Conservation (phyloP, 2,797 vertebrate species). For the Scolopax bukidnonensis region DNA sequence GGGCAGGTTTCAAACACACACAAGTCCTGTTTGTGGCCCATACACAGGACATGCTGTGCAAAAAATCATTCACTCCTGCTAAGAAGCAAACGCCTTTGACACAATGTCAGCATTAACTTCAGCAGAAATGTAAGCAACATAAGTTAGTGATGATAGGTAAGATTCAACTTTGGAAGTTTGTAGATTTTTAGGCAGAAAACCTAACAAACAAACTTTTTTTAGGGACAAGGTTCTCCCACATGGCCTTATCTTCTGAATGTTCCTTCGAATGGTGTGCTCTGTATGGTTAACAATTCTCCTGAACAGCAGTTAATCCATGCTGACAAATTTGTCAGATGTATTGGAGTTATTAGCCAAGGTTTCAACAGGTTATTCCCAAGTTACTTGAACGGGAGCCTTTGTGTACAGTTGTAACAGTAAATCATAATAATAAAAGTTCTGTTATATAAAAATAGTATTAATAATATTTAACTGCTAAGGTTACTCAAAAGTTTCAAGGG, state of each 20-base stretch:
- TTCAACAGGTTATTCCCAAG: slow-evolving; percentile 28
- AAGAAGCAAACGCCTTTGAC: background rate
- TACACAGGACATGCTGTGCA: background rate
- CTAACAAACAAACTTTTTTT: background rate
- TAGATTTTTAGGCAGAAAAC: background rate
- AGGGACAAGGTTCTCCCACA: background rate
- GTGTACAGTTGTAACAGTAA: background rate
- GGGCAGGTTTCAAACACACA: background rate
- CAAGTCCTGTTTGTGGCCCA: background rate
- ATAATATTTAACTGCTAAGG: background rate
- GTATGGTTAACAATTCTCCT: slow-evolving; percentile 1
- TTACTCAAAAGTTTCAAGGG: background rate
- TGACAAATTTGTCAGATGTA: slow-evolving; percentile 21
- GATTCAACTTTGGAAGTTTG: background rate
- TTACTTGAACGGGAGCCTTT: background rate
- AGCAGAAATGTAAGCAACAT: background rate
- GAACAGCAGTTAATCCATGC: slow-evolving; percentile 20
- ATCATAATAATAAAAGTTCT: background rate
- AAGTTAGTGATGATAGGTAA: background rate
- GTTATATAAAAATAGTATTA: background rate
- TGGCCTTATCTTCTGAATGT: background rate
- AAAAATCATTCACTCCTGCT: background rate
- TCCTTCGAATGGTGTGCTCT: background rate
- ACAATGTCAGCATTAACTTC: background rate
- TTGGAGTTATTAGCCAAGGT: slow-evolving; percentile 36